Conservation (phyloP, 1,140 invertebrate genomes). For the Ceratina japonica region DNA sequence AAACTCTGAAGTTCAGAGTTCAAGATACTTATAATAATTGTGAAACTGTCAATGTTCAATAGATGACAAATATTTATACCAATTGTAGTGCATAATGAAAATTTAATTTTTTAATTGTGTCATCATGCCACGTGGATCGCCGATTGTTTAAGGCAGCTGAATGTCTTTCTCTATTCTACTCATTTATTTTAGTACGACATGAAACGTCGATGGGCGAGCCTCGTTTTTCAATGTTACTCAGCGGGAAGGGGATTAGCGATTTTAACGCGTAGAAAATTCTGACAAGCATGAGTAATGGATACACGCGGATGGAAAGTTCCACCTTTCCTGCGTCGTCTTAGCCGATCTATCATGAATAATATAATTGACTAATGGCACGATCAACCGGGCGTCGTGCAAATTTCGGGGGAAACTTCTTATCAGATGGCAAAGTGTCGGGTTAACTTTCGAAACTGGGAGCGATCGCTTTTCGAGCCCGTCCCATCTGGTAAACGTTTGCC, state of each 20-base stretch:
- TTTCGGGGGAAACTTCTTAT: constrained; percentile 42
- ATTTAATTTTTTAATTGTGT: too few relatives aligned
- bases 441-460: constrained; percentile 22
- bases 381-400: constrained; percentile 1
- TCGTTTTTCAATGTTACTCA: background rate
- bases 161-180: too few relatives aligned
- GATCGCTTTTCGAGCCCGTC: background rate
- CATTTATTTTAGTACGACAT: too few relatives aligned
- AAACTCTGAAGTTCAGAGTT: too few relatives aligned
- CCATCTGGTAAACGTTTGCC: background rate
- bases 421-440: constrained; percentile 19
- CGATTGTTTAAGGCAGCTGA: too few relatives aligned
- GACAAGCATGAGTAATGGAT: constrained; percentile 28
- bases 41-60: too few relatives aligned
- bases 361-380: constrained; percentile 39
- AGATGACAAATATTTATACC: too few relatives aligned
- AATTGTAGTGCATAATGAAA: too few relatives aligned
- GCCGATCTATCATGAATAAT: constrained; percentile 45
- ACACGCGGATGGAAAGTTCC: background rate
- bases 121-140: too few relatives aligned
- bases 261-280: constrained; percentile 3
- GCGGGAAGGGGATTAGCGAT: background rate
- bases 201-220: too few relatives aligned
- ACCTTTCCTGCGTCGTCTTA: background rate
- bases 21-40: too few relatives aligned